Evolutionary conservation across 2,797 vertebrate genomes (phyloP), one percentile per base, ranked within the genome.

Genomic region (Triplophysa yarkandensis): DNA sequence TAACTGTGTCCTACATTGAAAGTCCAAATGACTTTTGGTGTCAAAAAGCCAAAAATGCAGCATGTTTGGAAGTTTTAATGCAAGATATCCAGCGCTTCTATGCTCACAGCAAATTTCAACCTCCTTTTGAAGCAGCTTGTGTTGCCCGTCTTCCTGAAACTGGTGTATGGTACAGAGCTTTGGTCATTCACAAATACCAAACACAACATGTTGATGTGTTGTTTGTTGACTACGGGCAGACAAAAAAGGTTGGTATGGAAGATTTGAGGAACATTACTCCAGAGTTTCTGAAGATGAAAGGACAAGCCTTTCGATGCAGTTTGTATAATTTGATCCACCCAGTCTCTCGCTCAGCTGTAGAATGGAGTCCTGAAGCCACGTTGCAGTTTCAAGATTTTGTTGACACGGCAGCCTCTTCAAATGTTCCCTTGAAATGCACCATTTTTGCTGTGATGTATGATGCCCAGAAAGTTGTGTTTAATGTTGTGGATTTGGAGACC

Each of bases 1-100:
- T 98, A 34, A 78, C n/a, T 4, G 94, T 99, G 65, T 95, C 94
- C 0, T 89, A 85, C 64, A 81, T 93, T 17, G 87, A 94, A 82
- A 95, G 83, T 80, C 95, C 96, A 72, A 90, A 94, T 79, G 86
- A 92, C 79, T 99, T 99, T 83, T 99, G 98, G 95, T 99, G 98
- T 77, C 97, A 96, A 34, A 84, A 94, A 76, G 84, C 85, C 44
- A 86, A 81, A 80, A 93, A 88, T 30, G 55, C 74, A 6, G 78
- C 77, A 2, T 84, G 83, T 16, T 86, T 98, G 68, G 87, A 89
- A 60, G 61, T 83, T 4, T 84, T 98, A 14, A 97, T 96, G 95
- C 78, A 86, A 76, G 87, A 94, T 71, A 93, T 99, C 16, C 95
- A 98, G 78, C 81, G 87, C 36, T 85, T 91, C 57, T 99, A 98